phyloP scores from a whole-genome alignment of 2,113 vertebrate species.

The Acrocephalus arundinaceus region DNA sequence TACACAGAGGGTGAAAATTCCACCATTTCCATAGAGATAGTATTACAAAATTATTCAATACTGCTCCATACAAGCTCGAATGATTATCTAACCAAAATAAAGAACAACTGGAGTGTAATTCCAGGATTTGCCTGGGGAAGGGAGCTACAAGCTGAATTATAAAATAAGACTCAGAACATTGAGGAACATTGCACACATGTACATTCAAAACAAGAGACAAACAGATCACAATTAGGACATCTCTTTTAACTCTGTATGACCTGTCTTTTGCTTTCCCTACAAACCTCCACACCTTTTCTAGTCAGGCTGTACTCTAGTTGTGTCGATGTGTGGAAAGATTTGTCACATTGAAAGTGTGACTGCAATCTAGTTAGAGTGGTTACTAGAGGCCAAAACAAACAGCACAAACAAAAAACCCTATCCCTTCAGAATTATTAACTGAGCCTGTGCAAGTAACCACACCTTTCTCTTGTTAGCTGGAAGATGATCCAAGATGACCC shows the following conservation, averaged over 20 bases:
- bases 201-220: not conserved
- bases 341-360: not conserved
- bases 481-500: not conserved
- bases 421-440: not conserved
- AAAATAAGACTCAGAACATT: not conserved
- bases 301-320: not conserved
- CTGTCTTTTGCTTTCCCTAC: not conserved
- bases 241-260: not conserved
- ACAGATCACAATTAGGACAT: not conserved
- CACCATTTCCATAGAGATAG: not conserved
- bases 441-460: not conserved
- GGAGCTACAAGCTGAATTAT: not conserved
- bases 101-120: not conserved
- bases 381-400: not conserved
- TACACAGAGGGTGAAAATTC: not conserved
- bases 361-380: not conserved
- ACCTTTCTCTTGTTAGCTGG: not conserved
- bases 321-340: not conserved
- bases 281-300: not conserved
- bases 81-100: not conserved
- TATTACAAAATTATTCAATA: not conserved
- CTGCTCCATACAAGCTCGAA: not conserved
- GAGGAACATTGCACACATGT: not conserved
- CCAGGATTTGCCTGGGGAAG: not conserved
- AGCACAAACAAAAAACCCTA: not conserved